Percentiles rank a stretch among this genome's conserved stretches.
Evolutionary conservation across 2,797 vertebrate species (phyloP).

Genomic region (Hyperoplus immaculatus): DNA sequence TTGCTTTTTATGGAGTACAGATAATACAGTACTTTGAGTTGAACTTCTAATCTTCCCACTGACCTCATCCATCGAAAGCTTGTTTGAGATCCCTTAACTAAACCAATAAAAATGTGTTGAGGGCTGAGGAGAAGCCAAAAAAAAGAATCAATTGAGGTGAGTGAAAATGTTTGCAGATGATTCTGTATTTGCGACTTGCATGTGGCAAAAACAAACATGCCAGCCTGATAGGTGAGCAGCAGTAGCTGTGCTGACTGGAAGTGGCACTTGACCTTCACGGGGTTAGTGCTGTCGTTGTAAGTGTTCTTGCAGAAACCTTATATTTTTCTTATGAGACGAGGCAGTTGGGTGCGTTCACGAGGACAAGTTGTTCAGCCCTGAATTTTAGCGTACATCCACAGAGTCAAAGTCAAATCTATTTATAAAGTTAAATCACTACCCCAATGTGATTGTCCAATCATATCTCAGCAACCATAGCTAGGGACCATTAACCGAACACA

Average conservation of each 20-base stretch:
- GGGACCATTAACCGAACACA: background rate
- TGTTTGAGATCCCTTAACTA: background rate
- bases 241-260: background rate
- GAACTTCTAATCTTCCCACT: background rate
- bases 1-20: background rate
- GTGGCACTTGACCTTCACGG: slow-evolving; percentile 33
- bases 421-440: background rate
- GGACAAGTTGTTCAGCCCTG: background rate
- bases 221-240: slow-evolving; percentile 14
- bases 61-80: background rate
- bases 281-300: background rate
- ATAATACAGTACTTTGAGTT: background rate
- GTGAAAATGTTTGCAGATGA: slow-evolving; percentile 14
- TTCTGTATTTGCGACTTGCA: background rate
- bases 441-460: background rate
- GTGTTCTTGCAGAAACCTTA: background rate
- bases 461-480: background rate
- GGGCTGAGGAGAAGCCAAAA: background rate
- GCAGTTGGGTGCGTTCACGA: background rate
- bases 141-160: background rate
- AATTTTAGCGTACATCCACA: background rate
- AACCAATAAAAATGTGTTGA: background rate
- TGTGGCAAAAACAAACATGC: slow-evolving; percentile 17
- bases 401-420: background rate
- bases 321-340: background rate